phyloP scores from a whole-genome alignment of 2,113 vertebrate genomes.

The Pluvialis apricaria region DNA sequence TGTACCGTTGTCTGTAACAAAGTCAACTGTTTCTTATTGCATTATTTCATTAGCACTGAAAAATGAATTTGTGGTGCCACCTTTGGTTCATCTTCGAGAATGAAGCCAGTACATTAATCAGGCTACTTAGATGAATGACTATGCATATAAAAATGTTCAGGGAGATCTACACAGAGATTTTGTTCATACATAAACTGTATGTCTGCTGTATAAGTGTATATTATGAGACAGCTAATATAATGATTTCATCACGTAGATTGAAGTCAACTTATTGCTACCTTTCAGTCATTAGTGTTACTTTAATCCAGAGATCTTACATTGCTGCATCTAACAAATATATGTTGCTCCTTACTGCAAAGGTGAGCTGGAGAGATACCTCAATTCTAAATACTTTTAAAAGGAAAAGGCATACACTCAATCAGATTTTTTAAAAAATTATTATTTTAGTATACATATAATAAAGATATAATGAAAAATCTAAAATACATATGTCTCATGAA shows the following conservation, averaged over 20 bases:
- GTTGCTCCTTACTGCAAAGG: background rate
- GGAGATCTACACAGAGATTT: background rate
- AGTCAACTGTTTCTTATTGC: background rate
- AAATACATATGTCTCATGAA: background rate
- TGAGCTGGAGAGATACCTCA: background rate
- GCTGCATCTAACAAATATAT: background rate
- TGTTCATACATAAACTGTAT: background rate
- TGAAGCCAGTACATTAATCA: slow-evolving; percentile 22
- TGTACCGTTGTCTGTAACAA: background rate
- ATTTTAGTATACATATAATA: background rate
- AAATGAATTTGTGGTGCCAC: slow-evolving; percentile 61
- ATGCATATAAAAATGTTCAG: background rate
- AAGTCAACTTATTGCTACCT: background rate
- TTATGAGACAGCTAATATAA: background rate
- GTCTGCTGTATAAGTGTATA: accelerated
- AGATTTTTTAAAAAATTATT: background rate
- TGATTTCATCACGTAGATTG: background rate
- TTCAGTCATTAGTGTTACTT: background rate
- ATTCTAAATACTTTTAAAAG: background rate
- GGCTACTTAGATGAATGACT: slow-evolving; percentile 45
- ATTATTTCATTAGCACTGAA: slow-evolving; percentile 13
- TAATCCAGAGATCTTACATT: background rate
- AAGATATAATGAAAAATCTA: background rate
- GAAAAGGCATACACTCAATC: background rate
- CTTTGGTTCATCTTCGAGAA: slow-evolving; percentile 54